Conservation (phyloP, 2,888 invertebrate genomes). For the Thyatira batis region DNA sequence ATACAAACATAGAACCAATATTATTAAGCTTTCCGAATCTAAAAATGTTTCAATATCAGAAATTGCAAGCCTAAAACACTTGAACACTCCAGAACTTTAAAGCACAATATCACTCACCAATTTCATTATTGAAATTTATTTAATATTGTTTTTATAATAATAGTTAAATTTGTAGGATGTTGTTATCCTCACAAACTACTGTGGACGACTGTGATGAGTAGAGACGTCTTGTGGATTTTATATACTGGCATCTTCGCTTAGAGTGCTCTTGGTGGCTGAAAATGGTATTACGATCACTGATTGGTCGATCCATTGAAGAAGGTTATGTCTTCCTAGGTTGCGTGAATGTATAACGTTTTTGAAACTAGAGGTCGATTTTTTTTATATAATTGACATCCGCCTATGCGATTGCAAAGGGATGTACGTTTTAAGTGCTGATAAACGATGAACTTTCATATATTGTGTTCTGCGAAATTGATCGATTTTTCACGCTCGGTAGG, state of each 20-base stretch:
- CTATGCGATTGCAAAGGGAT: conserved; percentile 17
- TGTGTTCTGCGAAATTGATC: too few relatives aligned
- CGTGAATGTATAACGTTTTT: conserved; percentile 40
- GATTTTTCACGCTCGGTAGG: too few relatives aligned
- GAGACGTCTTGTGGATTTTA: conserved; percentile 58
- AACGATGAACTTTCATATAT: too few relatives aligned
- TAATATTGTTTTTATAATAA: conserved; percentile 25
- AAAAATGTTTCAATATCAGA: too few relatives aligned
- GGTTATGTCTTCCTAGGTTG: conserved; percentile 52
- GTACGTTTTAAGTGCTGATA: too few relatives aligned
- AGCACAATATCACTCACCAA: conserved; percentile 61
- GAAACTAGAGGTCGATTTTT: conserved; percentile 23
- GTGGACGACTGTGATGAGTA: conserved; percentile 64
- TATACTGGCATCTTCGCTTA: conserved; percentile 51
- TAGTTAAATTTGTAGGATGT: conserved; percentile 38
- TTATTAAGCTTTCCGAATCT: too few relatives aligned
- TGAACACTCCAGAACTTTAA: background rate
- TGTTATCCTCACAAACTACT: conserved; percentile 48
- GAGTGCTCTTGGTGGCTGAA: conserved; percentile 53
- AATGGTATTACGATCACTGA: conserved; percentile 68
- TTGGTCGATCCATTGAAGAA: conserved; percentile 22
- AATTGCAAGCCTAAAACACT: too few relatives aligned
- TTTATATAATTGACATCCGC: conserved; percentile 27
- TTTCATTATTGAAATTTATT: conserved; percentile 60
- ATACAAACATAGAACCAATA: too few relatives aligned